phyloP scores from a whole-genome alignment of 1,140 invertebrate species.

The Polypedilum vanderplanki region DNA sequence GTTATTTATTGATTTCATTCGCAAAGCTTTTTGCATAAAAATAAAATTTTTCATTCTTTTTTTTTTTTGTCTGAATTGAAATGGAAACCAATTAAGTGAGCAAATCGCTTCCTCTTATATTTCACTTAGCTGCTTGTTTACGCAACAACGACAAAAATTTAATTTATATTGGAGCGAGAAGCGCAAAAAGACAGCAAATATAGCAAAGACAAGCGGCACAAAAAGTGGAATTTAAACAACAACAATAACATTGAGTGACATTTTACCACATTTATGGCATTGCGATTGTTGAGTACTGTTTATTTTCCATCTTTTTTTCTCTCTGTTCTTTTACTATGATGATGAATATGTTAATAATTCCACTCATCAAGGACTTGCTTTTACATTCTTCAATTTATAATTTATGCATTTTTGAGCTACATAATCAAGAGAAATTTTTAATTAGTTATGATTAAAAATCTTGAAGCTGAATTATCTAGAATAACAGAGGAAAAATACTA shows the following conservation, averaged over 20 bases:
- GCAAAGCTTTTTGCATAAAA: too few relatives aligned
- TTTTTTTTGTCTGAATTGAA: not conserved
- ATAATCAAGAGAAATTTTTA: not conserved
- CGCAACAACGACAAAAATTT: not conserved
- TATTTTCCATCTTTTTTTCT: constrained; percentile 11
- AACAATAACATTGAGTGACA: not conserved
- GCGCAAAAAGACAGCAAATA: not conserved
- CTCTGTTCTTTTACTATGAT: not conserved
- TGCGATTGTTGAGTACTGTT: not conserved
- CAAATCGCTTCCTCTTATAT: not conserved
- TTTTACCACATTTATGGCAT: not conserved
- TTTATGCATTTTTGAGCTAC: not conserved
- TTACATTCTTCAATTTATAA: too few relatives aligned
- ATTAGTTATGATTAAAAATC: not conserved
- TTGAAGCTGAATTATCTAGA: not conserved
- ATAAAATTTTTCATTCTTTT: too few relatives aligned
- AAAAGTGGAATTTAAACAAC: constrained; percentile 19
- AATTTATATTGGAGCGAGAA: not conserved
- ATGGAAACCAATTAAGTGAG: not conserved
- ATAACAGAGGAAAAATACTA: not conserved
- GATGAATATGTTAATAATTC: not conserved
- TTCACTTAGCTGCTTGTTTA: not conserved
- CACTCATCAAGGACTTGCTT: not conserved
- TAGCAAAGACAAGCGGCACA: not conserved
- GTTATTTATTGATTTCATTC: too few relatives aligned